phyloP scores from a whole-genome alignment of 2,113 vertebrate genomes.

The Cololabis saira region DNA sequence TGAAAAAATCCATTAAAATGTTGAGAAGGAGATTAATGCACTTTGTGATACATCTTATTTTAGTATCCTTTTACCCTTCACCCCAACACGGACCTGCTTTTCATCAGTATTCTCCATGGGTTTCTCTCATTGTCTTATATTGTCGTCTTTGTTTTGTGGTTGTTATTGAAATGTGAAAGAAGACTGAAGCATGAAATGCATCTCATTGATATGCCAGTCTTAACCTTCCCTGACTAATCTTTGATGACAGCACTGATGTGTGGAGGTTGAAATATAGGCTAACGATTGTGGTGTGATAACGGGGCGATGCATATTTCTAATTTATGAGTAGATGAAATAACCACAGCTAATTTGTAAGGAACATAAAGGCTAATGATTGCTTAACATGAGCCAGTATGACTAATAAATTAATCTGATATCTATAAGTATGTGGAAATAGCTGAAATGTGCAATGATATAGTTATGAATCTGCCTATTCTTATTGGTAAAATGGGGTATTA shows the following conservation, averaged over 20 bases:
- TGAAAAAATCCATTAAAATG: conserved; percentile 2
- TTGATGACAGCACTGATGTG: conserved; percentile 69
- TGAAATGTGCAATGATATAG: conserved; percentile 35
- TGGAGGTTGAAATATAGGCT: conserved; percentile 54
- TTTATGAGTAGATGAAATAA: conserved; percentile 58
- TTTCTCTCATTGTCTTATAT: conserved; percentile 27
- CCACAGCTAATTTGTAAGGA: conserved; percentile 54
- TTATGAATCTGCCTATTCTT: conserved; percentile 31
- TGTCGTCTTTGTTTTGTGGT: conserved; percentile 35
- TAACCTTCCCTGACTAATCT: conserved; percentile 74
- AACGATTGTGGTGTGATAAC: conserved; percentile 62
- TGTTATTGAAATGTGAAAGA: conserved; percentile 61
- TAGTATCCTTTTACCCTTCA: conserved; percentile 32
- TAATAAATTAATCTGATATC: conserved; percentile 45
- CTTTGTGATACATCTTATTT: conserved; percentile 34
- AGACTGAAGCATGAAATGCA: conserved; percentile 52
- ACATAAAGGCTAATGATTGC: conserved; percentile 59
- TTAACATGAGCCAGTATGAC: conserved; percentile 42
- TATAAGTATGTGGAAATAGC: conserved; percentile 36
- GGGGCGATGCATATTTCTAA: conserved; percentile 61
- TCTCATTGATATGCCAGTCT: conserved; percentile 66
- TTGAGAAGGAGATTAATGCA: not conserved
- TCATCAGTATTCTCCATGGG: conserved; percentile 17
- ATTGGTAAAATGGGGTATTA: not conserved
- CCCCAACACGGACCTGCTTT: conserved; percentile 24